These are phyloP conservation scores for Drosophila neutralis DNA, from an alignment of 2,888 invertebrate genomes.

Conservation along the genomic window DNA sequence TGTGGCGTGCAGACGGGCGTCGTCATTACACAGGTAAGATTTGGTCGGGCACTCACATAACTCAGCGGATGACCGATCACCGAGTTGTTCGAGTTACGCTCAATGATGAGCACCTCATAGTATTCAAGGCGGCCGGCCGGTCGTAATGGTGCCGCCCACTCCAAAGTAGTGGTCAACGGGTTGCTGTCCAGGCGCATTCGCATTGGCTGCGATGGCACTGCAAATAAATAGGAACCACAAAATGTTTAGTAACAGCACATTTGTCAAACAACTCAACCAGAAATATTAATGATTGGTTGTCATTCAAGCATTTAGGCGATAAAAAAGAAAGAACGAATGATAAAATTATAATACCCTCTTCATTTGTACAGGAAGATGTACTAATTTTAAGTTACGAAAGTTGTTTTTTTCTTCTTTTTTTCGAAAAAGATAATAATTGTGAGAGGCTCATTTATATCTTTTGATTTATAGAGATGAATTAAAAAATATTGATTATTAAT, in stretches of 20 bases:
- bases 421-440: not conserved
- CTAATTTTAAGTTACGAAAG: not conserved
- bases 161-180: constrained; percentile 54
- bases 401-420: not conserved
- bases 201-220: constrained; percentile 76
- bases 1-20: constrained; percentile 54
- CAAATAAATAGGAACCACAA: constrained; percentile 5
- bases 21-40: constrained; percentile 49
- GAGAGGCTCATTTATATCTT: not conserved
- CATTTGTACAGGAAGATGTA: not conserved
- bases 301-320: not conserved
- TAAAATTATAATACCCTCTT: not conserved
- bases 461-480: not conserved
- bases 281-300: too few relatives aligned
- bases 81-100: constrained; percentile 64
- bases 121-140: constrained; percentile 86
- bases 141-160: constrained; percentile 86
- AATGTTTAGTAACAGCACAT: not conserved
- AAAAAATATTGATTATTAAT: not conserved
- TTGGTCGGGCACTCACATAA: constrained; percentile 44
- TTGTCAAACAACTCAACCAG: not conserved
- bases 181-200: constrained; percentile 35
- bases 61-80: constrained; percentile 59
- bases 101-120: constrained; percentile 86
- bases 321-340: not conserved